These are phyloP conservation scores for Cephus runcator DNA, from an alignment of 2,888 invertebrate species.

Conservation along the genomic window DNA sequence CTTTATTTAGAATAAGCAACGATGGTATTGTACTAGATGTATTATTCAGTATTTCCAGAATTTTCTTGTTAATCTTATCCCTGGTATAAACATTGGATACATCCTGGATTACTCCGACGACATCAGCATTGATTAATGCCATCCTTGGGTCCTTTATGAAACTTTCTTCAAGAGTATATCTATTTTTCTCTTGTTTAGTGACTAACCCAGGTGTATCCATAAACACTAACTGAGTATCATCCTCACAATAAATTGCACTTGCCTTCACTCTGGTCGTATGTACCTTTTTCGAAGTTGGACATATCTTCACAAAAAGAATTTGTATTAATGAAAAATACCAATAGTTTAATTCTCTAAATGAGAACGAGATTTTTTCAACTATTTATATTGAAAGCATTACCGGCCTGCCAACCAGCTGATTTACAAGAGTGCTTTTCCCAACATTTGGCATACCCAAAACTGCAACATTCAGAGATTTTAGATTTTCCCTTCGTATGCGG, in stretches of 20 bases:
- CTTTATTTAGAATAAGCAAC: slow-evolving; percentile 91
- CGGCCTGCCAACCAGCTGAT: slow-evolving; percentile 82
- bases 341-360: neutral
- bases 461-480: slow-evolving; percentile 76
- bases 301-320: slow-evolving; percentile 72
- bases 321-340: slow-evolving; percentile 10
- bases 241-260: slow-evolving; percentile 78
- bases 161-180: slow-evolving; percentile 69
- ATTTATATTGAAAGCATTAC: slow-evolving; percentile 64
- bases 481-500: slow-evolving; percentile 16
- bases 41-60: slow-evolving; percentile 74
- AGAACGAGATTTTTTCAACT: neutral
- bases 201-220: slow-evolving; percentile 95
- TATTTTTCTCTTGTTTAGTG: slow-evolving; percentile 74
- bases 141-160: slow-evolving; percentile 72
- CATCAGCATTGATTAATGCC: slow-evolving; percentile 77
- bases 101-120: slow-evolving; percentile 90
- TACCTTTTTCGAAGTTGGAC: slow-evolving; percentile 90
- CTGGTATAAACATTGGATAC: slow-evolving; percentile 77
- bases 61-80: slow-evolving; percentile 75
- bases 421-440: slow-evolving; percentile 96
- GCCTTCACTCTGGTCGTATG: slow-evolving; percentile 86
- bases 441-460: slow-evolving; percentile 94
- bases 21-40: slow-evolving; percentile 70
- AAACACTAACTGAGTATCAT: slow-evolving; percentile 89